Base-by-base conservation (phyloP, 2,113 vertebrate genomes). In the Malurus elegans region DNA sequence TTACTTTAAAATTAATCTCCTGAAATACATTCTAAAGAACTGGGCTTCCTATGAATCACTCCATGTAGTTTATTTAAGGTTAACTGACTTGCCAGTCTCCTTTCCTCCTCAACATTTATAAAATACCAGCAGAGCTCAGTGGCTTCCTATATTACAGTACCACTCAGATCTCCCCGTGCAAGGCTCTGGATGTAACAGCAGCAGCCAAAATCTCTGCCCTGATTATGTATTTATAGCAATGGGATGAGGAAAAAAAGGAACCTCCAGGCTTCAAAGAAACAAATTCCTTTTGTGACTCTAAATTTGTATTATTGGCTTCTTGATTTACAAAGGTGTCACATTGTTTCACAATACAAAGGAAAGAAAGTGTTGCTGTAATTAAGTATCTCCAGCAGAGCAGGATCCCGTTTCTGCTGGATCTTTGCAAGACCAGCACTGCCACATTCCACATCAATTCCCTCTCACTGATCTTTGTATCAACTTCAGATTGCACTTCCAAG, bases 221-320 rank as follows among this genome's bases (percentile, higher is more conserved):
- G 62, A 87, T 79, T 75, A 95, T 58, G 17, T 47, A 79, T 86
- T 86, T 83, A 25, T 31, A 91, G 87, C 32, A 53, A 36, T 0
- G 24, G 18, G 26, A 73, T 32, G 16, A 28, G 51, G 31, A 18
- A 56, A 83, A 87, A 54, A 58, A 38, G 32, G 69, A 85, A 92
- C 81, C 94, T 84, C 62, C 74, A 76, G 91, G 91, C 91, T 90
- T 91, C 84, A 87, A 74, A 86, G 42, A 84, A 91, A 84, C 89
- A 69, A 89, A 86, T 60, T 69, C 71, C 91, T 86, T 96, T 88
- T 95, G 93, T 94, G 78, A 94, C 72, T 94, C 67, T 88, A 58
- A 91, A 62, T 42, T 53, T 29, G 13, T 19, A 42, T 90, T 65
- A 82, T 31, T 82, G 48, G 8, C 50, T 76, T 69, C 34, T 79